These are phyloP conservation scores for Desmophyllum pertusum DNA, from an alignment of 92 coral and sea anemone species.

Conservation along the genomic window DNA sequence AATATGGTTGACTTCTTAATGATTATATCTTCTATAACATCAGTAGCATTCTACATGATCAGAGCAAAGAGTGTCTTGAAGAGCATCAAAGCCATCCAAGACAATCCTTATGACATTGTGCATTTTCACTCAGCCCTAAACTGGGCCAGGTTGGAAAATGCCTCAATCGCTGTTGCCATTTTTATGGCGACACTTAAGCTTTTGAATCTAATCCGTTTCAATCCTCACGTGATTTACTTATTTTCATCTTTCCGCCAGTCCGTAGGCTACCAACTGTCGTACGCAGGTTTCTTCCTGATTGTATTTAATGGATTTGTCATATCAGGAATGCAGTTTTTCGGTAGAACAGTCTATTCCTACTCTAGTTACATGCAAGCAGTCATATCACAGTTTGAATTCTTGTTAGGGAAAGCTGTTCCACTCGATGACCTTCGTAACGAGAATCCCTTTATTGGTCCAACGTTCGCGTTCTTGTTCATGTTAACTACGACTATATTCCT, in stretches of 20 bases:
- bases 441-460: slow-evolving; percentile 31
- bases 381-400: slow-evolving; percentile 46
- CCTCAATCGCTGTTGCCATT: slow-evolving; percentile 43
- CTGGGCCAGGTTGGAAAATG: slow-evolving; percentile 50
- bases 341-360: slow-evolving; percentile 30
- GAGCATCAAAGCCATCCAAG: slow-evolving; percentile 25
- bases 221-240: slow-evolving; percentile 44
- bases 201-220: slow-evolving; percentile 51
- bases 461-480: slow-evolving; percentile 34
- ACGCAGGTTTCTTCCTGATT: slow-evolving; percentile 20
- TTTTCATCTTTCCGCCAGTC: slow-evolving; percentile 48
- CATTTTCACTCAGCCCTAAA: no score
- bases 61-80: slow-evolving; percentile 28
- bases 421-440: slow-evolving; percentile 32
- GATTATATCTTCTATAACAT: slow-evolving; percentile 28
- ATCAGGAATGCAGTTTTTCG: slow-evolving; percentile 54
- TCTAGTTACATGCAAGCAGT: slow-evolving; percentile 32
- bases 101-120: slow-evolving; percentile 42
- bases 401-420: slow-evolving; percentile 57
- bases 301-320: slow-evolving; percentile 34
- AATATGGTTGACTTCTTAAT: slow-evolving; percentile 33
- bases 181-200: slow-evolving; percentile 51
- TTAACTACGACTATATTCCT: slow-evolving; percentile 42
- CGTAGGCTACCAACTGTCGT: slow-evolving; percentile 32
- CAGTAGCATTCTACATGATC: slow-evolving; percentile 37